A percentile compares a stretch with the other conserved stretches of the same genome.
Conservation (phyloP, 2,888 invertebrate species). For the Heliconius cydno region DNA sequence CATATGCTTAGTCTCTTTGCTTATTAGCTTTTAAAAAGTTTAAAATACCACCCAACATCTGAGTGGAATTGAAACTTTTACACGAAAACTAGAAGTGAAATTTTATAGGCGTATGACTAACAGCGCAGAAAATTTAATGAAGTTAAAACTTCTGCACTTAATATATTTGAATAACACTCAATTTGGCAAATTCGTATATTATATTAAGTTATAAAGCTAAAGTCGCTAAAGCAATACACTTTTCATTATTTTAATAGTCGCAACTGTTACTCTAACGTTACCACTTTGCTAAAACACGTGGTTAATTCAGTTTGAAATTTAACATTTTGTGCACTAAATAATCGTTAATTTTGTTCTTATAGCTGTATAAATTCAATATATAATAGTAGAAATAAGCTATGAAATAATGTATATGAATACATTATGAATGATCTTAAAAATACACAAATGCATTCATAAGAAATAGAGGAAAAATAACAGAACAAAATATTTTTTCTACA, state of each 20-base stretch:
- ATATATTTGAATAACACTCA: slow-evolving; percentile 20
- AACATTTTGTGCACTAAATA: too few relatives aligned
- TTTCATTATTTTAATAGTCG: too few relatives aligned
- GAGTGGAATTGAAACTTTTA: slow-evolving; percentile 31
- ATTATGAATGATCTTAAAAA: too few relatives aligned
- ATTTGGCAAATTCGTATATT: slow-evolving; percentile 4
- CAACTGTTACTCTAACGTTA: neutral
- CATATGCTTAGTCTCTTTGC: slow-evolving; percentile 23
- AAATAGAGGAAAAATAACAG: too few relatives aligned
- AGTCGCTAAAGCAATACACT: too few relatives aligned
- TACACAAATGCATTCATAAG: too few relatives aligned
- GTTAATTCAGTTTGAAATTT: too few relatives aligned
- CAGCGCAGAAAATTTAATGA: slow-evolving; percentile 36
- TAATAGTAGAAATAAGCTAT: neutral
- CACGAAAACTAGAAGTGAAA: slow-evolving; percentile 35
- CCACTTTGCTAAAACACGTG: neutral
- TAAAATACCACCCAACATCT: slow-evolving; percentile 15
- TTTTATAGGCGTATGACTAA: slow-evolving; percentile 30
- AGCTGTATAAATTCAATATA: neutral
- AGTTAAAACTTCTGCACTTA: slow-evolving; percentile 34
- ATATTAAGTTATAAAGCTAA: too few relatives aligned
- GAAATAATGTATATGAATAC: neutral
- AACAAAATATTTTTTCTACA: too few relatives aligned
- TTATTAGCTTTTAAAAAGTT: slow-evolving; percentile 21
- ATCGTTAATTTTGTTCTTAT: too few relatives aligned